Percentiles rank a stretch among this genome's conserved stretches.
Evolutionary conservation across 2,797 vertebrate genomes (phyloP).

Genomic region (Acanthis flammea): DNA sequence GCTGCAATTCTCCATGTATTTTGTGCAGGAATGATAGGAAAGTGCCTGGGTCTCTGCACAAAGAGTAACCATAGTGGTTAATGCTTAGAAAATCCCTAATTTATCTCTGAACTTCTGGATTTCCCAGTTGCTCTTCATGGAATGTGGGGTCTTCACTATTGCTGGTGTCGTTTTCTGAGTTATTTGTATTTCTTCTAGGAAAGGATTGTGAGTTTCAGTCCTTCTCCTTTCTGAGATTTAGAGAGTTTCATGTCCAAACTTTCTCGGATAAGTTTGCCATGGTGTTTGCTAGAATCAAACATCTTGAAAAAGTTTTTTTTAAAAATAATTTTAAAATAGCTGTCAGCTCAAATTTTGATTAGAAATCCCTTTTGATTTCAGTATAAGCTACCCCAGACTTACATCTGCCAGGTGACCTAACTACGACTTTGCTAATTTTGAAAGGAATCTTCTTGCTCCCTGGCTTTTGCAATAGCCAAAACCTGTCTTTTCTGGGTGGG

Average conservation of each 20-base stretch:
- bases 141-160: accelerated
- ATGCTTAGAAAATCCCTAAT: neutral
- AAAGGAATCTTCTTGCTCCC: neutral
- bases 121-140: neutral
- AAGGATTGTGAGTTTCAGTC: neutral
- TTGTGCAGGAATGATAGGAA: neutral
- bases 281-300: neutral
- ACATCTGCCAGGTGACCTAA: neutral
- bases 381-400: accelerated
- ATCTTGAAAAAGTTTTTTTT: neutral
- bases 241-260: neutral
- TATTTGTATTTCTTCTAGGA: neutral
- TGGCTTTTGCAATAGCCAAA: neutral
- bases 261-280: neutral
- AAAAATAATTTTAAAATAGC: neutral
- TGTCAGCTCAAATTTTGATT: neutral
- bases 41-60: neutral
- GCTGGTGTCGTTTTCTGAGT: neutral
- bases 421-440: neutral
- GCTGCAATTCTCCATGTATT: neutral
- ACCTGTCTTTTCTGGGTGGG: neutral
- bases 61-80: neutral
- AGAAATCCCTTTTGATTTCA: neutral
- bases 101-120: neutral
- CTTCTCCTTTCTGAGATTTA: neutral